Conservation (phyloP, 2,113 vertebrate species). For the Charadrius vociferus region DNA sequence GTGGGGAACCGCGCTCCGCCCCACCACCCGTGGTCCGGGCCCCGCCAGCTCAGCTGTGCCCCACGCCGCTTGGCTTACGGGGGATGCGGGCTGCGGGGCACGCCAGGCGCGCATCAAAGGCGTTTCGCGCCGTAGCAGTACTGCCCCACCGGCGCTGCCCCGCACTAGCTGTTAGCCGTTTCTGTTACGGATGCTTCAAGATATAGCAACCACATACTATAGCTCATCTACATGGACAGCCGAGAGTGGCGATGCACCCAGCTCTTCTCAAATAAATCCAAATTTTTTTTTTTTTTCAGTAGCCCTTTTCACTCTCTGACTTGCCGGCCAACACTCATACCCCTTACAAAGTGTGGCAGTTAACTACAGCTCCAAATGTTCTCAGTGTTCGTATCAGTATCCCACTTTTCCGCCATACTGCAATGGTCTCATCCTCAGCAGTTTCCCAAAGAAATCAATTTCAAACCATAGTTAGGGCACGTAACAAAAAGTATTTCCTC, state of each 20-base stretch:
- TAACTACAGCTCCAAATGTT: background rate
- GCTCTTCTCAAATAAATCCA: background rate
- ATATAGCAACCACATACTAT: fast-evolving
- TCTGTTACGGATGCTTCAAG: fast-evolving
- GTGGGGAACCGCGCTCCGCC: background rate
- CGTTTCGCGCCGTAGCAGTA: fast-evolving
- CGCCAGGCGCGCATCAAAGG: background rate
- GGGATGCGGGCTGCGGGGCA: background rate
- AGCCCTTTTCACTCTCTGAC: too few relatives aligned
- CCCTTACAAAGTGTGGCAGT: background rate
- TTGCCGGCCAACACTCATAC: fast-evolving
- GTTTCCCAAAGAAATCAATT: background rate
- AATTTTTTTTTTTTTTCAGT: background rate
- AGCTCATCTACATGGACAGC: fast-evolving
- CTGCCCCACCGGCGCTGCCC: fast-evolving
- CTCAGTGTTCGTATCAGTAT: fast-evolving
- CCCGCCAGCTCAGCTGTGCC: background rate
- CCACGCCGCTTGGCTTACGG: fast-evolving
- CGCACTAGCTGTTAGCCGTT: fast-evolving
- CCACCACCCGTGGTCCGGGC: too few relatives aligned
- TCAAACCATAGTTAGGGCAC: background rate
- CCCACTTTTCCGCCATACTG: background rate
- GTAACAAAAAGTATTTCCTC: background rate
- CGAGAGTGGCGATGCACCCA: fast-evolving
- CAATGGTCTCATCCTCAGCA: background rate